Evolutionary conservation across 1,140 invertebrate species (phyloP).

Genomic region (Atta cephalotes): DNA sequence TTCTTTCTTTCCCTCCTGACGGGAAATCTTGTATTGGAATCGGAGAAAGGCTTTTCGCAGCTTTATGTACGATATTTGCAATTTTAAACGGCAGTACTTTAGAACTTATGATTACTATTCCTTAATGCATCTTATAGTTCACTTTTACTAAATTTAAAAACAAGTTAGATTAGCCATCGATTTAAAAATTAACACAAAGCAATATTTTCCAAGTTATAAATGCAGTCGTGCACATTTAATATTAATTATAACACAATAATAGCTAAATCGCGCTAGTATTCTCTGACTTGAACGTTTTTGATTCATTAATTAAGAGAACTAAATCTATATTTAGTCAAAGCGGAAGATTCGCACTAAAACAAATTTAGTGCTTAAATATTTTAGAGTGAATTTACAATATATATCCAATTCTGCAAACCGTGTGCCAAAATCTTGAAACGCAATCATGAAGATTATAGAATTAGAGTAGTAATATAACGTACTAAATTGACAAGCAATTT

Average conservation of each 20-base stretch:
- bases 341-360: too few species aligned
- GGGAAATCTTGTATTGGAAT: slow-evolving; percentile 37
- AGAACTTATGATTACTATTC: slow-evolving; percentile 17
- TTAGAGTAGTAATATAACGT: too few species aligned
- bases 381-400: too few species aligned
- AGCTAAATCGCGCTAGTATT: not conserved
- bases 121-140: not conserved
- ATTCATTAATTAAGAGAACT: not conserved
- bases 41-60: not conserved
- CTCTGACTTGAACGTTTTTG: not conserved
- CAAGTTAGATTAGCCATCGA: not conserved
- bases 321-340: too few species aligned
- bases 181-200: not conserved
- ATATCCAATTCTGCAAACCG: too few species aligned
- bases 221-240: not conserved
- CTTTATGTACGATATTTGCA: slow-evolving; percentile 22
- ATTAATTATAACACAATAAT: not conserved
- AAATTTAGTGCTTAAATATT: too few species aligned
- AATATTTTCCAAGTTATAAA: not conserved
- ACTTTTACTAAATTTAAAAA: slow-evolving; percentile 1
- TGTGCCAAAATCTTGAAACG: too few species aligned
- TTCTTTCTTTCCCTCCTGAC: slow-evolving; percentile 6
- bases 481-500: too few species aligned
- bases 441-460: too few species aligned
- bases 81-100: slow-evolving; percentile 25